A percentile compares a stretch with the other conserved stretches of the same genome.
phyloP scores from a whole-genome alignment of 2,888 invertebrate species.

The Macrosoma leucophasiata region DNA sequence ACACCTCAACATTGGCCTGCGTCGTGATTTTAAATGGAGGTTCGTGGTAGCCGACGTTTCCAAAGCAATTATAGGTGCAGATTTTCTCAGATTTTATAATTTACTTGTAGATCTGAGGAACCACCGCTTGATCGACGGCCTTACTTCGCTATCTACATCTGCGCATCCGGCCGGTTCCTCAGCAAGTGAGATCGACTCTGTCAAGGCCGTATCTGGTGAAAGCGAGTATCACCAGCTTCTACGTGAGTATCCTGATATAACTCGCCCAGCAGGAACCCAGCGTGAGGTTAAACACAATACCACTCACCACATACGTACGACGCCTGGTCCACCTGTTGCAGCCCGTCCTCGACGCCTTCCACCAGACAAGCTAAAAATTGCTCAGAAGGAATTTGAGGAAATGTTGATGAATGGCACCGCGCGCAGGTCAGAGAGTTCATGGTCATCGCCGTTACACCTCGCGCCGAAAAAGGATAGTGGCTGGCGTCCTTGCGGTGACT shows the following conservation, averaged over 20 bases:
- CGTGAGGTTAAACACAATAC: constrained; percentile 12
- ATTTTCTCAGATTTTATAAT: constrained; percentile 27
- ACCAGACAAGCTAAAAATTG: constrained; percentile 12
- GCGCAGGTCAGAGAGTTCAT: constrained; percentile 20
- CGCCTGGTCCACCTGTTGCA: constrained; percentile 17
- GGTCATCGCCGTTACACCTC: constrained; percentile 27
- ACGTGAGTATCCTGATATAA: constrained; percentile 1
- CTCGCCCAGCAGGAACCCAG: constrained; percentile 11
- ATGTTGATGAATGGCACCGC: constrained; percentile 24
- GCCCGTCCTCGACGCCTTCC: constrained; percentile 11
- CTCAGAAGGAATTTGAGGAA: constrained; percentile 18
- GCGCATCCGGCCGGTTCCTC: no score
- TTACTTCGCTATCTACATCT: constrained; percentile 10
- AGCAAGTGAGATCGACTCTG: no score
- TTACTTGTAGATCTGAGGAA: constrained; percentile 31
- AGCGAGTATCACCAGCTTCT: constrained; percentile 7
- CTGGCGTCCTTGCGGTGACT: constrained; percentile 24
- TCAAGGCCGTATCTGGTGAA: constrained; percentile 1
- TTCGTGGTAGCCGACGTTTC: constrained; percentile 28
- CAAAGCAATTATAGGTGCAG: constrained; percentile 29
- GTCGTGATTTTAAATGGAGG: constrained; percentile 24
- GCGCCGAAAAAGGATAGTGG: constrained; percentile 29
- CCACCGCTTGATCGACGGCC: constrained; percentile 21
- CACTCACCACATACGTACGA: constrained; percentile 19
- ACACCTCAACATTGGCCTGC: constrained; percentile 23